Percentiles rank a stretch among this genome's conserved stretches.
phyloP scores from a whole-genome alignment of 2,797 vertebrate genomes.

The Hydrocynus forskahlii region DNA sequence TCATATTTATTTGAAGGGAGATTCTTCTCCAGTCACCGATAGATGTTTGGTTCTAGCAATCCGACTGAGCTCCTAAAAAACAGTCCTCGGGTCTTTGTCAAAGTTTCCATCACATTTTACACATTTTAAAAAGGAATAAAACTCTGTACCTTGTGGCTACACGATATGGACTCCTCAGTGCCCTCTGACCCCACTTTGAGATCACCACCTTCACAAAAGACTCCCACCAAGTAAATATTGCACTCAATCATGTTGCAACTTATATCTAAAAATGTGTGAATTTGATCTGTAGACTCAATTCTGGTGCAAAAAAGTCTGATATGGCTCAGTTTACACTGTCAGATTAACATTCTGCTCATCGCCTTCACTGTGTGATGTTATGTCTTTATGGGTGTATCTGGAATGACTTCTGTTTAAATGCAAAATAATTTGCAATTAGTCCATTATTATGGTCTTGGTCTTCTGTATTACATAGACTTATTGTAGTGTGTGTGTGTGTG shows the following conservation, averaged over 20 bases:
- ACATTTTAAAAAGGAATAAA: too few species aligned
- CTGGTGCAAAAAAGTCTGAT: neutral
- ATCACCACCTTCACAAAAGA: neutral
- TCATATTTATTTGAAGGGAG: too few species aligned
- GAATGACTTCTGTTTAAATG: slow-evolving; percentile 3
- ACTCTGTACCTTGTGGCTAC: too few species aligned
- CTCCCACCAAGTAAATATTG: neutral
- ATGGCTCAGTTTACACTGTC: neutral
- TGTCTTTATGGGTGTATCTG: neutral
- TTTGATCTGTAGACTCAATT: neutral
- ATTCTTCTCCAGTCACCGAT: too few species aligned
- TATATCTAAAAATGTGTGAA: neutral
- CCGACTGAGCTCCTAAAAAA: too few species aligned
- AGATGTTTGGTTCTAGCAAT: too few species aligned
- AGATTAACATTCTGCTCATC: too few species aligned
- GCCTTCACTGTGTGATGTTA: neutral
- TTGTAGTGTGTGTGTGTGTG: slow-evolving; percentile 29
- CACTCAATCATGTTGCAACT: neutral
- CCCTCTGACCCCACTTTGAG: too few species aligned
- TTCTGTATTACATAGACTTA: slow-evolving; percentile 40
- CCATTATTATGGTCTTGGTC: slow-evolving; percentile 23
- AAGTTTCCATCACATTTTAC: too few species aligned
- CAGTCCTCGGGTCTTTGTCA: too few species aligned
- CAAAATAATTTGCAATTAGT: slow-evolving; percentile 28
- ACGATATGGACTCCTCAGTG: too few species aligned